Evolutionary conservation across 2,888 invertebrate species (phyloP), one percentile per base, ranked within the genome.

Genomic region (Amblyjoppa proteus): DNA sequence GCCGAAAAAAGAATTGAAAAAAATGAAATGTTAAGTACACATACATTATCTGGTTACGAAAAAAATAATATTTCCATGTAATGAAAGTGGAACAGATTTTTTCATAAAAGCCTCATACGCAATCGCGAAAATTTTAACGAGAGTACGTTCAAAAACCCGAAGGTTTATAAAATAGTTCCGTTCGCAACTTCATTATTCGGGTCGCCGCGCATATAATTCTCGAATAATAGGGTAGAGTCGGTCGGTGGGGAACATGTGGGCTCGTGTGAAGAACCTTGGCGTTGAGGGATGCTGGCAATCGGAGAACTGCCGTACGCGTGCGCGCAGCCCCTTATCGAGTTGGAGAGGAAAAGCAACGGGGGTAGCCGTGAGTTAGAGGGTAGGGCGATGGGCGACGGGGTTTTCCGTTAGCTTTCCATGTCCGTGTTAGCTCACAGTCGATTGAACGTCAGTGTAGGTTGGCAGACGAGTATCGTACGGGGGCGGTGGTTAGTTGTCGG

Each of bases 321-420:
- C 89, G 89, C 90, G 83, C 90, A 87, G 90, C 90, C 91, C 92
- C 91, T 93, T 93, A 93, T 93, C 92, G 93, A 92, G 92, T 93
- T 92, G 91, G 91, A 90, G 90, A 90, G 91, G 88, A 91, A 91
- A 91, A 91, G 31, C 90, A 91, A 89, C 89, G 91, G 91, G 90
- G 88, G 84, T 75, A 85, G 88, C 81, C 80, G 83, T 7, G 64
- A 28, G 64, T 31, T 16, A 34, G 31, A 31, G 77, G 74, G 75
- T 76, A 81, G 68, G 85, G 75, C 64, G 64, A 64, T 64, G 64
- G 31, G 64, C 64, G 64, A 64, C 64, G 64, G 64, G 64, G 16
- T 64, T 64, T 64, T 34, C 16, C 64, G 31, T 34, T 31, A 64
- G 64, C 64, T 64, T 64, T 31, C 64, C 31, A 56, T 31, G 64